Base-by-base conservation (phyloP, 2,113 vertebrate species). In the Upupa epops region DNA sequence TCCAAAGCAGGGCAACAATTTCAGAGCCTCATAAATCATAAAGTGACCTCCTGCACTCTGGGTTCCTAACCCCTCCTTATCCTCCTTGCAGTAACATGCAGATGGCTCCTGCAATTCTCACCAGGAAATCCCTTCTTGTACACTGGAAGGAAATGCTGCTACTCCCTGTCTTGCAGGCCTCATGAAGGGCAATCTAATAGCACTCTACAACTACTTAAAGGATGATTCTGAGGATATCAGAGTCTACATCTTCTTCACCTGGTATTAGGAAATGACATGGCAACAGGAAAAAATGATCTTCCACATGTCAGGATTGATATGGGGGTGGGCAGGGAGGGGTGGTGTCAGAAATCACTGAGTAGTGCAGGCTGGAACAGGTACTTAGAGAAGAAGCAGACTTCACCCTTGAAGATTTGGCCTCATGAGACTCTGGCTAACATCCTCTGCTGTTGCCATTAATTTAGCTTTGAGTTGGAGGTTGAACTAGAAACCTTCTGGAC, bases 301-400 rank as follows among this genome's bases (percentile, higher is more conserved):
- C 63, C 36, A 34, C 40, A 59, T 36, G 7, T 59, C 63, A 64
- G 56, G 40, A 36, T 24, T 29, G 17, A 10, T 28, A 4, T 21
- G n/a, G n/a, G n/a, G n/a, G n/a, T n/a, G n/a, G n/a, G n/a, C n/a
- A n/a, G n/a, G n/a, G n/a, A n/a, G n/a, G n/a, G n/a, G n/a, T n/a
- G n/a, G n/a, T n/a, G n/a, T n/a, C n/a, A n/a, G n/a, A 32, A 1
- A 11, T 4, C 45, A 13, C 48, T 6, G 48, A 11, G 0, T 28
- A 16, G 18, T 13, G 26, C 45, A 21, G 31, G 29, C 45, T 80
- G 37, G 59, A 49, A 19, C 26, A 49, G 52, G 6, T 14, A 40
- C 32, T 59, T 14, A 8, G 42, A 42, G 51, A 16, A 58, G 45
- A 5, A 15, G 5, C 2, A 17, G n/a, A 9, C 10, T 9, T 17